phyloP scores from a whole-genome alignment of 2,113 vertebrate species.

The Pyrgilauda ruficollis region DNA sequence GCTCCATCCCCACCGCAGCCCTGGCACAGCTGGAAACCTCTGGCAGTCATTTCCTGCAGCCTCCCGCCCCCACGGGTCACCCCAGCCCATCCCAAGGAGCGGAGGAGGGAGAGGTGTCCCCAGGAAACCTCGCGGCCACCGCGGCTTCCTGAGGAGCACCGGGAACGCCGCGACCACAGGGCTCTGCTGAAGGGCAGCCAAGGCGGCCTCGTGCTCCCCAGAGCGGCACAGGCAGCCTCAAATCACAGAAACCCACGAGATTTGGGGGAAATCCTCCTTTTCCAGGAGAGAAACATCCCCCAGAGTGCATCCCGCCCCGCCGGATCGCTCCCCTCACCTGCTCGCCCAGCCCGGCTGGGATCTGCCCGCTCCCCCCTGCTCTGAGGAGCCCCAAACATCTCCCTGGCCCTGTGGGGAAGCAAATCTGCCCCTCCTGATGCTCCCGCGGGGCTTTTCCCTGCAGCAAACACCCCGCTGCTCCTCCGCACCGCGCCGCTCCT shows the following conservation, averaged over 20 bases:
- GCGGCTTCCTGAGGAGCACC: not conserved
- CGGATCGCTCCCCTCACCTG: not conserved
- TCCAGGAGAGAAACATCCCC: not conserved
- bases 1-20: not conserved
- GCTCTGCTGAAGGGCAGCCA: not conserved
- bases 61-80: not conserved
- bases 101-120: not conserved
- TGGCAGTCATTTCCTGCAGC: slow-evolving; percentile 8
- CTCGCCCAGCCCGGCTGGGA: rapidly evolving
- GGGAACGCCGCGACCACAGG: not conserved
- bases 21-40: slow-evolving; percentile 4
- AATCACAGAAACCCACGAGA: rapidly evolving
- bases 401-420: rapidly evolving
- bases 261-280: not conserved
- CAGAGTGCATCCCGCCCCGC: rapidly evolving
- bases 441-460: rapidly evolving
- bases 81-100: not conserved
- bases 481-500: not conserved
- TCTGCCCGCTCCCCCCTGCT: not conserved
- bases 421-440: not conserved
- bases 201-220: not conserved
- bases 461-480: not conserved
- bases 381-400: rapidly evolving
- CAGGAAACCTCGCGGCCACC: not conserved
- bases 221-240: not conserved